Conservation (phyloP, 1,140 invertebrate species). For the Geopemphigus sp. region DNA sequence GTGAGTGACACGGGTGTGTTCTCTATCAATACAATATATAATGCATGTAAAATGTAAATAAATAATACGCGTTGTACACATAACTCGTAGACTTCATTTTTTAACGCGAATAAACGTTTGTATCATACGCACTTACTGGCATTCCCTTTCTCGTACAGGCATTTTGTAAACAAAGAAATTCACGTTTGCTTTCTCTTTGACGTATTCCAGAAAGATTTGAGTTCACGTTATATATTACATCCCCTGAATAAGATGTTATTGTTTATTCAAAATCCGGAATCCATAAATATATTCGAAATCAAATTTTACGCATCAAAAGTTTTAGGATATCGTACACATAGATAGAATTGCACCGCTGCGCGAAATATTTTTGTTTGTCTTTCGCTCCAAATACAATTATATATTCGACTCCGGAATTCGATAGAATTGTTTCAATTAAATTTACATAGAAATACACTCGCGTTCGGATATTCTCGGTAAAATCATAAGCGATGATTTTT, state of each 20-base stretch:
- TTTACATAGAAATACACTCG: too few relatives aligned
- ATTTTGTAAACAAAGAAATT: neutral
- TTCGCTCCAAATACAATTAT: neutral
- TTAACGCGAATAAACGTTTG: neutral
- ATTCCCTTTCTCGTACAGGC: neutral
- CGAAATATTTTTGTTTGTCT: neutral
- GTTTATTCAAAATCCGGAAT: neutral
- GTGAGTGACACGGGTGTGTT: neutral
- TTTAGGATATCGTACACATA: neutral
- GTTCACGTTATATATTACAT: neutral
- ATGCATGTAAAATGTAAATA: too few relatives aligned
- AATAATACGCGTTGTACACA: neutral
- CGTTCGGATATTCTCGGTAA: neutral
- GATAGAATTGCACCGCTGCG: neutral
- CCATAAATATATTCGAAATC: neutral
- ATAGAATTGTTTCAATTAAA: too few relatives aligned
- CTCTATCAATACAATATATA: neutral
- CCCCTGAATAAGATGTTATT: neutral
- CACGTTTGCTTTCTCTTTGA: neutral
- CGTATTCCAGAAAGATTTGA: neutral
- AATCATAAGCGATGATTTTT: neutral
- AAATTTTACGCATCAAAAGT: neutral
- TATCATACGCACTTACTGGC: neutral
- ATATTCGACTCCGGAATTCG: neutral
- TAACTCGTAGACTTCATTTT: slow-evolving; percentile 9